phyloP scores from a whole-genome alignment of 2,888 invertebrate species.

The Thecophora atra region DNA sequence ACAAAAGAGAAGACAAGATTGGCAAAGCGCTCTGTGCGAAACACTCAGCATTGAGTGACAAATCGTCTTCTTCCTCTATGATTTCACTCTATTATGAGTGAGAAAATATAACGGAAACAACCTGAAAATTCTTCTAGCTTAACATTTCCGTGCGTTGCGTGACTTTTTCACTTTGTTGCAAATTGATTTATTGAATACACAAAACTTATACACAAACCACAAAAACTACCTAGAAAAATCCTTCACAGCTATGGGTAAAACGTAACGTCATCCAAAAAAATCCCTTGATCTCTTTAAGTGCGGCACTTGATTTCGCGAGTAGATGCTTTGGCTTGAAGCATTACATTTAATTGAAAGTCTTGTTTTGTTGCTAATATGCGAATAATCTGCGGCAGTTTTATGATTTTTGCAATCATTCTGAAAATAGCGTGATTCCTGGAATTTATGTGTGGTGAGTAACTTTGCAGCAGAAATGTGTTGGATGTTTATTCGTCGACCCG shows the following conservation, averaged over 20 bases:
- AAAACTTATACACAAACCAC: not conserved
- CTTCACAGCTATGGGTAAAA: constrained; percentile 53
- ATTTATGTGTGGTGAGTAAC: constrained; percentile 52
- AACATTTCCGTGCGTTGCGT: too few species aligned
- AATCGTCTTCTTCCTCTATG: too few species aligned
- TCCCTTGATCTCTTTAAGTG: not conserved
- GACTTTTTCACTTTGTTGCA: too few species aligned
- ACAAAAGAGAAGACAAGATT: too few species aligned
- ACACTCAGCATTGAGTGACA: too few species aligned
- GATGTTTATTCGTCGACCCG: constrained; percentile 9
- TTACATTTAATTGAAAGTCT: constrained; percentile 36
- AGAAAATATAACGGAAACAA: too few species aligned
- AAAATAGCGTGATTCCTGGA: constrained; percentile 51
- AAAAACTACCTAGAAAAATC: constrained; percentile 55
- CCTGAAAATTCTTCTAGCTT: too few species aligned
- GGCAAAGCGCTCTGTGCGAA: too few species aligned
- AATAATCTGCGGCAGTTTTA: constrained; percentile 64
- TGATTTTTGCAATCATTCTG: constrained; percentile 50
- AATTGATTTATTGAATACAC: too few species aligned
- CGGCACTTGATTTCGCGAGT: not conserved
- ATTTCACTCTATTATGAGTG: too few species aligned
- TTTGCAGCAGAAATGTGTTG: not conserved
- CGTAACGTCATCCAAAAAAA: constrained; percentile 46
- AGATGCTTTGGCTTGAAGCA: not conserved
- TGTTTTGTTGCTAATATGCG: constrained; percentile 53